Base-by-base conservation (phyloP, 1,140 invertebrate genomes). In the Drosophila sucinea region DNA sequence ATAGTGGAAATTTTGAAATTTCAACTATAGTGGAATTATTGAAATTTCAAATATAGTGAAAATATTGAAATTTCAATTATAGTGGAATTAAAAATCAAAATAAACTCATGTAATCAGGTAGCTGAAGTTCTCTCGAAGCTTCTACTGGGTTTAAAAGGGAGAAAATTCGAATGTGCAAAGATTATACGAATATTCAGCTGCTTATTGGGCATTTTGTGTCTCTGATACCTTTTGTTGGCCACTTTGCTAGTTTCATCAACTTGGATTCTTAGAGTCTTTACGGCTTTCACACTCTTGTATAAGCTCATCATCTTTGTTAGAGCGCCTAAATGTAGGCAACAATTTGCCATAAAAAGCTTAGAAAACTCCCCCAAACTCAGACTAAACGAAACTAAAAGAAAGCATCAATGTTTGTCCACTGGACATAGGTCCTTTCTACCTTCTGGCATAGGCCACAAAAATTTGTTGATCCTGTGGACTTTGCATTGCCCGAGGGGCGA, bases 301-400 rank as follows among this genome's bases (percentile, higher is more conserved):
- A 57, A 56, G 62, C 57, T 67, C 27, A 33, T 54, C 79, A 67
- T 70, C 60, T 61, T 68, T 40, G 27, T 62, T 56, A 77, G 58
- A 54, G 66, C 79, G 79, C 64, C 83, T 64, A 87, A 87, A 86
- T 87, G 77, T 73, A 54, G 68, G 51, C 69, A 74, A 64, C 47
- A 63, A 79, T 70, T 77, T 71, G 67, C 44, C 47, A 58, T 58
- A 81, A 68, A 70, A 58, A 55, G 73, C 73, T 77, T 64, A 60
- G 35, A 44, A 38, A 64, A 70, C 27, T 30, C 4, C 8, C 35
- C 4, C 8, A 60, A 35, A 3, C 44, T 23, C 7, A 32, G 27
- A 7, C 27, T 38, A 0, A 10, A 1, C 35, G 47, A 23, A n/a
- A 23, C 29, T 25, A 73, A 70, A 77, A 70, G 66, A 60, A 44